phyloP scores from a whole-genome alignment of 2,888 invertebrate genomes.

The Epirrita christyi region DNA sequence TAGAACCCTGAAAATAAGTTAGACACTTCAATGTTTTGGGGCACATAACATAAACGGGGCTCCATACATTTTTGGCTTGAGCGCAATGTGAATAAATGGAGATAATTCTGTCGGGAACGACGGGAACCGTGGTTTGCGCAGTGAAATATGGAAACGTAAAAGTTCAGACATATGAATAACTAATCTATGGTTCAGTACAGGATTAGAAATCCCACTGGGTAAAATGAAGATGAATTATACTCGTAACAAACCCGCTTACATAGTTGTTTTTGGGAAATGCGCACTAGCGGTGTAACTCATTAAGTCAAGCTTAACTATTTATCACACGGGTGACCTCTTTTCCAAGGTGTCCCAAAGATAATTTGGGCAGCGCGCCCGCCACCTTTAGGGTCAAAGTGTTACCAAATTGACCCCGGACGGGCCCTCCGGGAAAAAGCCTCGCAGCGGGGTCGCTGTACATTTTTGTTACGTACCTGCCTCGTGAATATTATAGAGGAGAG shows the following conservation, averaged over 20 bases:
- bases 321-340: conserved; percentile 64
- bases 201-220: conserved; percentile 24
- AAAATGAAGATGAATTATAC: conserved; percentile 16
- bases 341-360: conserved; percentile 67
- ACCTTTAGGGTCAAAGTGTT: conserved; percentile 67
- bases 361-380: conserved; percentile 62
- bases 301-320: conserved; percentile 68
- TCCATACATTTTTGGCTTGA: conserved; percentile 16
- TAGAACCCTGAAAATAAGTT: too few species aligned
- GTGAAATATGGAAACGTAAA: conserved; percentile 20
- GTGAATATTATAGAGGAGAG: conserved; percentile 67
- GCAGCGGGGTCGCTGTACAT: conserved; percentile 67
- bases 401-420: conserved; percentile 62
- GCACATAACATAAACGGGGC: too few species aligned
- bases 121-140: conserved; percentile 27
- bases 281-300: conserved; percentile 54
- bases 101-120: conserved; percentile 36
- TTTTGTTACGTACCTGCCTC: conserved; percentile 59
- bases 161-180: too few species aligned
- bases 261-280: conserved; percentile 40
- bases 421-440: conserved; percentile 58
- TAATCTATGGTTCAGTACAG: too few species aligned
- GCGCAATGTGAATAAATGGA: conserved; percentile 35
- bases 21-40: too few species aligned
- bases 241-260: neutral